Evolutionary conservation across 2,888 invertebrate genomes (phyloP).

Genomic region (Oxycera nigricornis): DNA sequence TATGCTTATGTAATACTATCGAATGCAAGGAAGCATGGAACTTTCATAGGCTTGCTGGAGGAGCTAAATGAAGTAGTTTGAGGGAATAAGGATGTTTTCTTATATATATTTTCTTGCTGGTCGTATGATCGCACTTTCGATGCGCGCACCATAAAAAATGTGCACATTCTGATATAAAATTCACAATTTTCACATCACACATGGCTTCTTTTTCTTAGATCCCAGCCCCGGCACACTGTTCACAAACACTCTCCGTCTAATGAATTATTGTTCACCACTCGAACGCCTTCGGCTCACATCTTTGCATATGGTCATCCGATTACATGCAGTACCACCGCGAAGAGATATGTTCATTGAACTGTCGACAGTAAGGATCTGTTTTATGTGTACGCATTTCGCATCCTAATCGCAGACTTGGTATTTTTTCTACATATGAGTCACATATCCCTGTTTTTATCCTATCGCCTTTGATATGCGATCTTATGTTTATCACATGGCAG

Average conservation of each 20-base stretch:
- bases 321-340: conserved; percentile 19
- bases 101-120: neutral
- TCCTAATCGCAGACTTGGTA: conserved; percentile 11
- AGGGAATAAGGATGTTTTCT: neutral
- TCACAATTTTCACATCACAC: conserved; percentile 27
- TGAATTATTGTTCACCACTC: conserved; percentile 28
- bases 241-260: neutral
- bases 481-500: conserved; percentile 31
- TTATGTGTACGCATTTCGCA: neutral
- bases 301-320: neutral
- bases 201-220: conserved; percentile 9
- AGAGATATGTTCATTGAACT: conserved; percentile 6
- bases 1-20: conserved; percentile 62
- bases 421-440: conserved; percentile 25
- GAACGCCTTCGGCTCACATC: neutral
- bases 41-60: conserved; percentile 54
- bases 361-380: conserved; percentile 31
- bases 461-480: conserved; percentile 9
- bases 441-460: conserved; percentile 8
- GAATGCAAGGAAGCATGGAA: conserved; percentile 65
- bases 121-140: neutral
- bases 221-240: neutral
- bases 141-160: conserved; percentile 17
- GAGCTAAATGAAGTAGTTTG: neutral
- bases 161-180: conserved; percentile 23